Percentiles rank a stretch among this genome's conserved stretches.
phyloP scores from a whole-genome alignment of 2,797 vertebrate species.

The Ibycter americanus region DNA sequence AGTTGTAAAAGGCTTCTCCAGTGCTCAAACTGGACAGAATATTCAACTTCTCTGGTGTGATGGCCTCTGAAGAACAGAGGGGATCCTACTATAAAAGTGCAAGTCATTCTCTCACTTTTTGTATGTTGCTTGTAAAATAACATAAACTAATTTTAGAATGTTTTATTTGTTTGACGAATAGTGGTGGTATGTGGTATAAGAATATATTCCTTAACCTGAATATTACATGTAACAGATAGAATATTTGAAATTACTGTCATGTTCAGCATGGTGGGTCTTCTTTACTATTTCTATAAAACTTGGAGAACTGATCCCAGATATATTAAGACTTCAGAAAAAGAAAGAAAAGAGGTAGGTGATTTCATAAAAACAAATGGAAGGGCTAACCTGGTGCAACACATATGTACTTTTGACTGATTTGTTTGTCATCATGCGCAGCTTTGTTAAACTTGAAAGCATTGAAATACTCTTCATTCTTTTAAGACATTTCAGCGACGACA shows the following conservation, averaged over 20 bases:
- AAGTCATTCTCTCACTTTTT: not conserved
- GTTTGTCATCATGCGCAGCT: not conserved
- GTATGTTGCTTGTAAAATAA: not conserved
- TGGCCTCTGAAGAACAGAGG: not conserved
- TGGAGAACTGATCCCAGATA: constrained; percentile 90
- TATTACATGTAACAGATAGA: constrained; percentile 76
- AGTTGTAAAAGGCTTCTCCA: not conserved
- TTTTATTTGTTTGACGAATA: not conserved
- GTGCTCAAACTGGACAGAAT: not conserved
- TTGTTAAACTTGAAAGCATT: not conserved
- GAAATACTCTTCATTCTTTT: not conserved
- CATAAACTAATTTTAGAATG: not conserved
- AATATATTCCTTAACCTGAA: constrained; percentile 72
- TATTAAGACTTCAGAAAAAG: constrained; percentile 87
- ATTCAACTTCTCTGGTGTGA: not conserved
- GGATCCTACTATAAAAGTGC: not conserved
- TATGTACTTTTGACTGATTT: not conserved
- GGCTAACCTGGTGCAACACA: not conserved
- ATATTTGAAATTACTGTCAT: constrained; percentile 81
- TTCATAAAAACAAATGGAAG: not conserved
- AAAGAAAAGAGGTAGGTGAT: constrained; percentile 87
- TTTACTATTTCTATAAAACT: constrained; percentile 91
- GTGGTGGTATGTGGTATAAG: not conserved
- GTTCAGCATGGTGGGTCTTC: constrained; percentile 78
- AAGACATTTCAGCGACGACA: not conserved